These are phyloP conservation scores for Pediacus dermestoides DNA, from an alignment of 2,888 invertebrate species.

Conservation along the genomic window DNA sequence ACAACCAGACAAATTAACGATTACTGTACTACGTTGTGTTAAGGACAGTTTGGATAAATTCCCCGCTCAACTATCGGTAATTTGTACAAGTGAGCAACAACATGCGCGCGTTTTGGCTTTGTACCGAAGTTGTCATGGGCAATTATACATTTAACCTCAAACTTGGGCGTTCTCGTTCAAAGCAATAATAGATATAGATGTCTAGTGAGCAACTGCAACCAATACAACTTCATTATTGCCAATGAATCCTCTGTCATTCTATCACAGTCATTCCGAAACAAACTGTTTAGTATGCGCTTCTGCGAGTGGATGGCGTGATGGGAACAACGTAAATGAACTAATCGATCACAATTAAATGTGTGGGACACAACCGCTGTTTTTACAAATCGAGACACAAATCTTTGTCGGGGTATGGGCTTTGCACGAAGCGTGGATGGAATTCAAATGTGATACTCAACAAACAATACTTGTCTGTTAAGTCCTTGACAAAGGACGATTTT, in stretches of 20 bases:
- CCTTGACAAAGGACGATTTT: too few species aligned
- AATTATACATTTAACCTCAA: conserved; percentile 24
- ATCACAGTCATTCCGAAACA: neutral
- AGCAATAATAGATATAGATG: conserved; percentile 24
- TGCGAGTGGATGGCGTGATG: conserved; percentile 23
- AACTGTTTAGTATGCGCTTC: conserved; percentile 23
- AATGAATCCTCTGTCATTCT: conserved; percentile 14
- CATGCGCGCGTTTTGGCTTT: conserved; percentile 7
- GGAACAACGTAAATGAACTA: conserved; percentile 31
- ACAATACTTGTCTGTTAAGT: too few species aligned
- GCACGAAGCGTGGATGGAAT: conserved; percentile 26
- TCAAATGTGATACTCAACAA: conserved; percentile 3
- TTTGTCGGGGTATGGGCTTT: conserved; percentile 27
- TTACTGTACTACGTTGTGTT: too few species aligned
- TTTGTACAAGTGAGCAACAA: conserved; percentile 3
- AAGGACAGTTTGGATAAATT: too few species aligned
- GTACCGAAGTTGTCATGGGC: conserved; percentile 19
- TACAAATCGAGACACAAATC: conserved; percentile 31
- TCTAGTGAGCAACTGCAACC: conserved; percentile 9
- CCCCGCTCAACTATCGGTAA: too few species aligned
- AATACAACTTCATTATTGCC: conserved; percentile 23
- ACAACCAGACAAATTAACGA: too few species aligned
- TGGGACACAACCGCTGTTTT: conserved; percentile 29
- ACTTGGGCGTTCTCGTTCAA: conserved; percentile 19
- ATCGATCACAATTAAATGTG: conserved; percentile 35